Percentiles rank a stretch among this genome's conserved stretches.
Evolutionary conservation across 2,113 vertebrate species (phyloP).

Genomic region (Alligator mississippiensis): DNA sequence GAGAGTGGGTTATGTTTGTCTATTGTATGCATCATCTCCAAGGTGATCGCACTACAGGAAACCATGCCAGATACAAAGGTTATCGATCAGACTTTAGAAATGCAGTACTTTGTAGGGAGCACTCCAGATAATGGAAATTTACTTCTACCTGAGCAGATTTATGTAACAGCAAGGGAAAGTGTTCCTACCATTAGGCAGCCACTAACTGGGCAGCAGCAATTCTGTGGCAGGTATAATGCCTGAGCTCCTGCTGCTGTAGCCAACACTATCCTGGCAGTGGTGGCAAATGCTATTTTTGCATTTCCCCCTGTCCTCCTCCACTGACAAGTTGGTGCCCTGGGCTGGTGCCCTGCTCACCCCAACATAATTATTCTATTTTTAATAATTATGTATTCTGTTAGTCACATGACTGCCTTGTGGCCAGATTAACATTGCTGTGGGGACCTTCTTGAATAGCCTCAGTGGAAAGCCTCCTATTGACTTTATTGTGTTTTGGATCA

Average conservation of each 20-base stretch:
- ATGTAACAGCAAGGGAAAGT: neutral
- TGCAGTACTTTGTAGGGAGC: neutral
- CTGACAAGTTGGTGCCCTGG: neutral
- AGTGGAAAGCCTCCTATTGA: accelerated
- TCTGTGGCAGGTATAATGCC: too few relatives aligned
- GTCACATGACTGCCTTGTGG: neutral
- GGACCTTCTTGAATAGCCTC: neutral
- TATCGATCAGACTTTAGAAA: neutral
- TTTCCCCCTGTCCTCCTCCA: neutral
- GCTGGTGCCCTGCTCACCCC: neutral
- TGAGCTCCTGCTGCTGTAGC: too few relatives aligned
- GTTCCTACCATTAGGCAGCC: accelerated
- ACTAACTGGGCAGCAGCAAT: too few relatives aligned
- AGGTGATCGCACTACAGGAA: neutral
- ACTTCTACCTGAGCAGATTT: neutral
- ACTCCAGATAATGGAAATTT: neutral
- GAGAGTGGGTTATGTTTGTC: neutral
- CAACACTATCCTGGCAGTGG: neutral
- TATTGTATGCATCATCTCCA: neutral
- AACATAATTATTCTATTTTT: neutral
- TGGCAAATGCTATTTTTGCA: neutral
- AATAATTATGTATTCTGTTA: neutral
- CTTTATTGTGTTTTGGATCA: neutral
- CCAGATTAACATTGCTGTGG: neutral
- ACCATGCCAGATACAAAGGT: accelerated